Evolutionary conservation across 2,797 vertebrate species (phyloP).

Genomic region (Scolopax bukidnonensis): DNA sequence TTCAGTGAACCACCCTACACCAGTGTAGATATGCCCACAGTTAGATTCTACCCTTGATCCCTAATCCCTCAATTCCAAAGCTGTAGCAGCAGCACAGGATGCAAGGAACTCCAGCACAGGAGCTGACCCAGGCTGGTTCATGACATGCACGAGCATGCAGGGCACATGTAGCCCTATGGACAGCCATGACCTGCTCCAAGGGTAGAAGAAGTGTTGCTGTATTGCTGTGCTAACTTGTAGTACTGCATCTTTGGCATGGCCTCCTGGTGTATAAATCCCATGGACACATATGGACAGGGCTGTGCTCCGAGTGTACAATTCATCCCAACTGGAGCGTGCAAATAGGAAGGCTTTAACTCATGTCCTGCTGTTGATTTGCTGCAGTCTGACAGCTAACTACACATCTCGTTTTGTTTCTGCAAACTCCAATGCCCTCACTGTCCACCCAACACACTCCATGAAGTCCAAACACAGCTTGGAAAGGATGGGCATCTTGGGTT

Average conservation of each 20-base stretch:
- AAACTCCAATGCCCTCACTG: neutral
- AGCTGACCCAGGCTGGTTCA: neutral
- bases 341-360: neutral
- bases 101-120: accelerated
- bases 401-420: neutral
- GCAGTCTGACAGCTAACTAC: neutral
- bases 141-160: accelerated
- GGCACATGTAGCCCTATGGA: accelerated
- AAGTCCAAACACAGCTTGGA: neutral
- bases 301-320: neutral
- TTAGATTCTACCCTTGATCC: neutral
- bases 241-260: neutral
- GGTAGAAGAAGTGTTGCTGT: neutral
- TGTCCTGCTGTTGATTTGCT: neutral
- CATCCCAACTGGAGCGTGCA: neutral
- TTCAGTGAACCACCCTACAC: neutral
- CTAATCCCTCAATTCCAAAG: neutral
- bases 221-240: neutral
- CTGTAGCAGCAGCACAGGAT: neutral
- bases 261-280: neutral
- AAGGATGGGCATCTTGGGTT: neutral
- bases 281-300: no score
- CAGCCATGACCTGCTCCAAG: neutral
- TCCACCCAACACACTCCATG: no score
- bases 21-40: neutral